Evolutionary conservation across 2,888 invertebrate species (phyloP).

Genomic region (Pseudococcus jackbeardsleyi): DNA sequence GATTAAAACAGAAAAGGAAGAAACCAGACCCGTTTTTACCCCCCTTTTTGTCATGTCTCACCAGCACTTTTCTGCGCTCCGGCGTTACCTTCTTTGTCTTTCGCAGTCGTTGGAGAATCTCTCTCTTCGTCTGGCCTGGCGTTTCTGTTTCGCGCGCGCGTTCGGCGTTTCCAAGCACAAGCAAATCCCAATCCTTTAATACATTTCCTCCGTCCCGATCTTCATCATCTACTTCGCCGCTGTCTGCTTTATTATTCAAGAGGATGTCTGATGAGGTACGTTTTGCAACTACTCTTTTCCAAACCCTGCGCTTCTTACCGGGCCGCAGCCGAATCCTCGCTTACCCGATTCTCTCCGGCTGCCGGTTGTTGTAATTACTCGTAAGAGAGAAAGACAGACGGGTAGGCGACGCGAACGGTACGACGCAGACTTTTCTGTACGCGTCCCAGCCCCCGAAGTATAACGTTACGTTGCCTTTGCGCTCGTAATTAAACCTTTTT

Average conservation of each 20-base stretch:
- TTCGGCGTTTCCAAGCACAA: background rate
- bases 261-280: slow-evolving; percentile 63
- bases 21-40: slow-evolving; percentile 62
- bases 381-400: slow-evolving; percentile 21
- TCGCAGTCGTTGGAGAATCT: background rate
- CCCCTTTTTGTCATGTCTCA: slow-evolving; percentile 56
- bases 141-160: background rate
- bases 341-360: background rate
- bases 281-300: slow-evolving; percentile 54
- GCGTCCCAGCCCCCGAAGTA: too few species aligned
- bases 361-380: slow-evolving; percentile 29
- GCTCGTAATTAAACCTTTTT: slow-evolving; percentile 60
- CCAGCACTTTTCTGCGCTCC: slow-evolving; percentile 32
- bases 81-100: background rate
- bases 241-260: slow-evolving; percentile 63
- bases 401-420: background rate
- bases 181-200: slow-evolving; percentile 61
- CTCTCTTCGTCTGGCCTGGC: background rate
- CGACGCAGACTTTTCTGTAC: slow-evolving; percentile 22
- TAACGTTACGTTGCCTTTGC: background rate
- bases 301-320: slow-evolving; percentile 16
- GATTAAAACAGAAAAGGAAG: slow-evolving; percentile 61
- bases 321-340: slow-evolving; percentile 29
- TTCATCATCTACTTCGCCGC: slow-evolving; percentile 62
- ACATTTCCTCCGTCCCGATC: slow-evolving; percentile 61